Evolutionary conservation across 2,113 vertebrate species (phyloP), one percentile per base, ranked within the genome.

Genomic region (Athene cunicularia): DNA sequence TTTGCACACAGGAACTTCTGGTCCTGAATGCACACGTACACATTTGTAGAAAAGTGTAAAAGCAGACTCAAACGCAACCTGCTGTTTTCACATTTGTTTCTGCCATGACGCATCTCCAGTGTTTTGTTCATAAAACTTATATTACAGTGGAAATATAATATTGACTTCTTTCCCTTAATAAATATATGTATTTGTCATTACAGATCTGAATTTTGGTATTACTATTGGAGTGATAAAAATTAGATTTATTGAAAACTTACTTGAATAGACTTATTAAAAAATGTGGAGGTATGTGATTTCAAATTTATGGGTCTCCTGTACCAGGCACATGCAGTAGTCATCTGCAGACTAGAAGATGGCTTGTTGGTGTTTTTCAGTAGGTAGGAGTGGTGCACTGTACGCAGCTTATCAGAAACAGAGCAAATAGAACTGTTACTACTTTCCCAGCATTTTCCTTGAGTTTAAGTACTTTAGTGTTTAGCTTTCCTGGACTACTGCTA

Each of bases 331-430:
- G 35, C 20, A 72, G 21, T 14, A 82, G 28, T 49, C 6, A 4
- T 6, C 11, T 27, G 12, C 53, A 92, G 64, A 37, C 11, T 8
- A 80, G 66, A 63, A 82, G 73, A 80, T 35, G 20, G 18, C 21
- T 88, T 67, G 28, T 59, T 80, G 66, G 6, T 22, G 16, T 47
- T 72, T 93, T 85, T 90, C 24, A 22, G 32, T 60, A 41, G 12
- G 63, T 55, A 50, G 1, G 19, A 13, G 5, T 77, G 32, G 39
- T 0, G 0, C 24, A 27, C 60, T 55, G 12, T 49, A 12, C 9
- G 24, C 8, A 50, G 37, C 12, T 22, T 55, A 67, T 64, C 41
- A 67, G 55, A 95, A 71, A 9, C 70, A 66, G 64, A 84, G 70
- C 27, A 67, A 60, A 35, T 50, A 28, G 13, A 88, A 43, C 7